Evolutionary conservation across 2,113 vertebrate species (phyloP), one percentile per base, ranked within the genome.

Genomic region (Corvus moneduloides): DNA sequence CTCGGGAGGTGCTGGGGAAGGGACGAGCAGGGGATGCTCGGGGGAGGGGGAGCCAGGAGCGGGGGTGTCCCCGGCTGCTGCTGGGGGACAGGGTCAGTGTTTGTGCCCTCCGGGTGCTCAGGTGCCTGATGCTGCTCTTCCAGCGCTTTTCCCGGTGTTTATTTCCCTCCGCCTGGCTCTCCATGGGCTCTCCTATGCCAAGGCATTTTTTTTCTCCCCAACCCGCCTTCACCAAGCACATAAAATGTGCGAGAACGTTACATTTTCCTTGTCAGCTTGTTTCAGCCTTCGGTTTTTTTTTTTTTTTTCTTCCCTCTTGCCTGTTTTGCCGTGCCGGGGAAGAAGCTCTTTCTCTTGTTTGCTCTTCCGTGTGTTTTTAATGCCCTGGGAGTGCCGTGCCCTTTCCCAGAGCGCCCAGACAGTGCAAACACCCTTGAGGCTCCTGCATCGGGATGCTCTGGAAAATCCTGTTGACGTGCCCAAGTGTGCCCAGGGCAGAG

Each of bases 401-500:
- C 61, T 84, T 90, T 90, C 61, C 62, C 67, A 21, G 75, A 75
- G 66, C 6, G 0, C 49, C 72, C 80, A 69, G 69, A 41, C 33
- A 14, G 30, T 14, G 33, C 30, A 41, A 27, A 32, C 62, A n/a
- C 23, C 64, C 37, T 13, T 7, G 32, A 33, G 49, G 44, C 54
- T 71, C 33, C 66, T 35, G 24, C 1, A 0, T 43, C 2, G 13
- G 28, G 83, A 22, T 80, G 54, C 58, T 86, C 72, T 0, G 2
- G 66, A 74, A 85, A 75, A 87, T 56, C 69, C 15, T 10, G 5
- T 41, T 41, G 62, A 51, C 18, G 1, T n/a, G 56, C 62, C 63
- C 24, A 5, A 21, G 33, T 28, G 32, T 49, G 79, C 43, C 44
- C 13, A 12, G 68, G 52, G 43, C 26, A 33, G 61, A 67, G 43